Evolutionary conservation across 2,888 invertebrate genomes (phyloP).

Genomic region (Gastracanthus pulcherrimus): DNA sequence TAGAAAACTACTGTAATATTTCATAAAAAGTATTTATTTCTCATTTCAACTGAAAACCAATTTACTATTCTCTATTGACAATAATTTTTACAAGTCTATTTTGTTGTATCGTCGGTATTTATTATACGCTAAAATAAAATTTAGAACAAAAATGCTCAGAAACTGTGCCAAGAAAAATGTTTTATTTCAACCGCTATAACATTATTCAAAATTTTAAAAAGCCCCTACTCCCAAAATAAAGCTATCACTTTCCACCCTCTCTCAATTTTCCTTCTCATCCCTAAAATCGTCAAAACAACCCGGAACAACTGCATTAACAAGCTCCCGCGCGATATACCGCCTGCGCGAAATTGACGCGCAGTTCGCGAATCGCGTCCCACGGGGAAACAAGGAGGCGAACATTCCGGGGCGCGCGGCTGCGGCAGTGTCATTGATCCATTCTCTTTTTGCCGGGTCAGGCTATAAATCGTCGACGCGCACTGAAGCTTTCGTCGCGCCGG

Average conservation of each 20-base stretch:
- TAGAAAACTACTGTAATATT: no score
- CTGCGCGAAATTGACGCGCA: background rate
- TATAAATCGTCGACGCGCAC: conserved; percentile 14
- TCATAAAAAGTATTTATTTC: no score
- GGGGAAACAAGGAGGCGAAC: background rate
- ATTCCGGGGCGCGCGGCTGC: background rate
- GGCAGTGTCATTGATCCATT: background rate
- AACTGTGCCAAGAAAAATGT: no score
- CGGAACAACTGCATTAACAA: background rate
- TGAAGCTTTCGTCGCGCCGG: conserved; percentile 7
- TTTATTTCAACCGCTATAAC: no score
- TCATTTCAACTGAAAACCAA: no score
- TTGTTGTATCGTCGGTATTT: no score
- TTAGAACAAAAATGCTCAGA: no score
- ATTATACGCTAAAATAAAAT: no score
- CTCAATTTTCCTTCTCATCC: background rate
- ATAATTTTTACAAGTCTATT: no score
- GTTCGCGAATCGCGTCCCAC: background rate
- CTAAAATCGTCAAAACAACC: background rate
- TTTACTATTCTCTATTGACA: no score
- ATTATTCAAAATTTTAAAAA: background rate
- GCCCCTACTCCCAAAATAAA: background rate
- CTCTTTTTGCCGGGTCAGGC: background rate
- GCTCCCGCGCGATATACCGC: background rate
- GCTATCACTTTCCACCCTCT: background rate